A percentile compares a stretch with the other conserved stretches of the same genome.
phyloP scores from a whole-genome alignment of 1,140 invertebrate species.

The Pectinophora gossypiella region DNA sequence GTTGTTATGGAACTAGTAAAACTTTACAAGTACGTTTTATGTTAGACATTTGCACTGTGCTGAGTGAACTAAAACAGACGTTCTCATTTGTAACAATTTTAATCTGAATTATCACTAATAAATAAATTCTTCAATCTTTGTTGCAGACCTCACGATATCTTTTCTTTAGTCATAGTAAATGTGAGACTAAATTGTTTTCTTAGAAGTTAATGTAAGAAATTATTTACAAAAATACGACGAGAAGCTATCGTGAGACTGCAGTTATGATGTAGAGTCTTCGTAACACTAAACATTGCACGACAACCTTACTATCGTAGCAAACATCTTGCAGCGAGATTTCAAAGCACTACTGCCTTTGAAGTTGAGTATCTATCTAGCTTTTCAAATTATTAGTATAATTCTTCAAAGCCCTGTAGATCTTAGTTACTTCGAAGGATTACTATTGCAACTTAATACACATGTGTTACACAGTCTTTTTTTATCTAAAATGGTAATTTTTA shows the following conservation, averaged over 20 bases:
- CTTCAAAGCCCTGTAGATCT: too few relatives aligned
- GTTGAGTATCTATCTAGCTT: too few relatives aligned
- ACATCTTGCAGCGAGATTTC: background rate
- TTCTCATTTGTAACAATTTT: slow-evolving; percentile 1
- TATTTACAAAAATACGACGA: too few relatives aligned
- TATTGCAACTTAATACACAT: background rate
- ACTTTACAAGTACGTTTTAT: slow-evolving; percentile 48
- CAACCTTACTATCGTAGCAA: background rate
- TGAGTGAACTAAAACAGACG: slow-evolving; percentile 11
- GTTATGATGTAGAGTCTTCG: background rate
- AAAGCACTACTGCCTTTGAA: background rate
- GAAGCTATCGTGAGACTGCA: background rate
- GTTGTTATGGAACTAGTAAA: slow-evolving; percentile 32
- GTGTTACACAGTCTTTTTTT: background rate
- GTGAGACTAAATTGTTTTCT: background rate
- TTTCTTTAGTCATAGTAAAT: background rate
- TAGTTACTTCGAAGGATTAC: too few relatives aligned
- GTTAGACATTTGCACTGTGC: slow-evolving; percentile 33
- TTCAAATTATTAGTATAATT: too few relatives aligned
- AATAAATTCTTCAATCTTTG: background rate
- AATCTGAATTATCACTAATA: background rate
- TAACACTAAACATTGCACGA: background rate
- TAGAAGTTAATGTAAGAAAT: background rate
- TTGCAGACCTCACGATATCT: background rate
- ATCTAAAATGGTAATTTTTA: too few relatives aligned